A percentile compares a stretch with the other conserved stretches of the same genome.
These are phyloP conservation scores for Siniperca obscura DNA, from an alignment of 2,797 vertebrate genomes.

Conservation along the genomic window DNA sequence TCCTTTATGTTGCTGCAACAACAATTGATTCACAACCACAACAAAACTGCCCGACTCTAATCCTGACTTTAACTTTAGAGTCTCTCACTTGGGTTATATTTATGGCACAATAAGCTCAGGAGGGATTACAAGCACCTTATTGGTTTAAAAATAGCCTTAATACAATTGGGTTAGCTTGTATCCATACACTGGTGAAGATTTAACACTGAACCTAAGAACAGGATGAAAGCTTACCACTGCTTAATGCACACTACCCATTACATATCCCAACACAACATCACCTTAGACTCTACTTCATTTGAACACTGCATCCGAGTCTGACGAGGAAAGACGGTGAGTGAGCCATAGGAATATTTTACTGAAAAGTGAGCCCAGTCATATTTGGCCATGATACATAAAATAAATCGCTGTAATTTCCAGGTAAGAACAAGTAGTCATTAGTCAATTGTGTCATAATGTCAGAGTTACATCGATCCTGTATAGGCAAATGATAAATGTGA, in stretches of 20 bases:
- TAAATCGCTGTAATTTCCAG: conserved; percentile 11
- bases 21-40: conserved; percentile 61
- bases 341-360: background rate
- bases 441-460: conserved; percentile 7
- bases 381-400: background rate
- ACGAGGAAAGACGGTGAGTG: background rate
- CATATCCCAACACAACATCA: conserved; percentile 10
- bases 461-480: conserved; percentile 23
- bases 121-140: conserved; percentile 70
- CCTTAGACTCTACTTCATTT: background rate
- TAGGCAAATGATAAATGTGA: conserved; percentile 3
- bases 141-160: conserved; percentile 79
- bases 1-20: conserved; percentile 60
- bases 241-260: background rate
- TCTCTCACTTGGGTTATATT: conserved; percentile 60
- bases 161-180: conserved; percentile 70
- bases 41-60: conserved; percentile 57
- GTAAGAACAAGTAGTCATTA: conserved; percentile 7
- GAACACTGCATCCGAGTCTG: background rate
- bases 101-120: conserved; percentile 68
- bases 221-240: conserved; percentile 22
- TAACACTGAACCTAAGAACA: conserved; percentile 45
- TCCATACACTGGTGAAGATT: conserved; percentile 35
- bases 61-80: conserved; percentile 55
- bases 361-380: background rate